Evolutionary conservation across 1,140 invertebrate species (phyloP), one percentile per base, ranked within the genome.

Genomic region (Cydia pomonella): DNA sequence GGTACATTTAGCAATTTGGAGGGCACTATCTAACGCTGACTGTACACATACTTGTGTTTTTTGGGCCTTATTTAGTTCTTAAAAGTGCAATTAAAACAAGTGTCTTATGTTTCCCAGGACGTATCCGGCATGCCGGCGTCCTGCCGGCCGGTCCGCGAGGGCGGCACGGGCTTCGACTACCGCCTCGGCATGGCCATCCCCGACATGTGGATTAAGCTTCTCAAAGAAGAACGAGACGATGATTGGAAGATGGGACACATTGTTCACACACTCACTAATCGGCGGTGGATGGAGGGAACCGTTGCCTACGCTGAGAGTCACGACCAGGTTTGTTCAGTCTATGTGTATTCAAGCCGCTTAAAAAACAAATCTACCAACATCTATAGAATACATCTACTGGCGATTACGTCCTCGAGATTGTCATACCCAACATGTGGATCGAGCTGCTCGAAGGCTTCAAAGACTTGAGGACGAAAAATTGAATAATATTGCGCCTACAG

Each of bases 101-200:
- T 41, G 38, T 13, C 38, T 41, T 4, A 18, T 18, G 23, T 63
- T 38, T 84, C 86, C 7, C 77, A 96, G 95, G 99, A 99, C 94
- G 99, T 99, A 0, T 99, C 98, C 69, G 99, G 99, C 62, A 99
- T 99, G 99, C 99, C 99, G 44, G 98, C 95, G 12, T 94, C 98
- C 21, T 99, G 99, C 89, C 95, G 99, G 3, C 98, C 99, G 1
- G 95, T 99, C 0, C 85, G 92, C 21, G 98, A 99, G 94, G 99
- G 98, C 62, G 98, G 98, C 9, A 94, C 95, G 74, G 99, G 99
- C 1, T 99, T 99, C 92, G 99, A 99, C 90, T 99, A 98, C 94
- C 95, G 99, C 44, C 94, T 99, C 18, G 99, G 96, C 23, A 99
- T 99, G 99, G 98, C 99, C 10, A 98, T 99, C 82, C 99, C 99